Evolutionary conservation across 2,888 invertebrate genomes (phyloP), one percentile per base, ranked within the genome.

Genomic region (Erpobdella octoculata): DNA sequence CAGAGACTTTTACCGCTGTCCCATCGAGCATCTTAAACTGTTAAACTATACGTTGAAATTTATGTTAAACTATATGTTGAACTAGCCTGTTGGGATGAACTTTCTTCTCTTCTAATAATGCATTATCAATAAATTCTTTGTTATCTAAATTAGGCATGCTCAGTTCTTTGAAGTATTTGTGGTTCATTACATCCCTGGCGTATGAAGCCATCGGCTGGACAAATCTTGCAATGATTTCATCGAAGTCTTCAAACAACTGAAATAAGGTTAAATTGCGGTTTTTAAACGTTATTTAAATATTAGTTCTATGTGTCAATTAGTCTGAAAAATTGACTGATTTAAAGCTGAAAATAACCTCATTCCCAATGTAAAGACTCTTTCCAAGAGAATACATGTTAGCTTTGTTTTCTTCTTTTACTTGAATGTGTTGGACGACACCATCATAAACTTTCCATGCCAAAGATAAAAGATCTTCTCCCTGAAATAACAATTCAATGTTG

Each of bases 391-490:
- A 98, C 0, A 91, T 90, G 81, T 97, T 96, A 80, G 92, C 91
- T 85, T 98, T 98, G 18, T 93, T 93, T 81, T 94, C 91, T 83
- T 98, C 98, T 65, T 89, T 87, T 0, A 98, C 89, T 81, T 96
- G 96, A 73, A 99, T 93, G 81, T 99, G 97, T 81, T 96, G 95
- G 80, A 91, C 91, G 76, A 98, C 90, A 33, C 89, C 90, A 66
- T 95, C 92, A 0, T 91, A 88, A 0, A 98, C 94, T 84, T 99
- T 99, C 98, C 98, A 99, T 0, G 97, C 97, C 1, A 95, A 93
- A 0, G 97, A 97, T 75, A 99, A 85, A 83, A 95, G 95, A 83
- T 97, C 93, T 0, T 90, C 88, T 58, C 94, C 95, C 53, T 53
- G 2, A 2, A n/a, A 53, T 53, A 9, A 9, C 21, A 53, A 28